These are phyloP conservation scores for Mustelus asterias DNA, from an alignment of 2,113 vertebrate genomes.

Conservation along the genomic window DNA sequence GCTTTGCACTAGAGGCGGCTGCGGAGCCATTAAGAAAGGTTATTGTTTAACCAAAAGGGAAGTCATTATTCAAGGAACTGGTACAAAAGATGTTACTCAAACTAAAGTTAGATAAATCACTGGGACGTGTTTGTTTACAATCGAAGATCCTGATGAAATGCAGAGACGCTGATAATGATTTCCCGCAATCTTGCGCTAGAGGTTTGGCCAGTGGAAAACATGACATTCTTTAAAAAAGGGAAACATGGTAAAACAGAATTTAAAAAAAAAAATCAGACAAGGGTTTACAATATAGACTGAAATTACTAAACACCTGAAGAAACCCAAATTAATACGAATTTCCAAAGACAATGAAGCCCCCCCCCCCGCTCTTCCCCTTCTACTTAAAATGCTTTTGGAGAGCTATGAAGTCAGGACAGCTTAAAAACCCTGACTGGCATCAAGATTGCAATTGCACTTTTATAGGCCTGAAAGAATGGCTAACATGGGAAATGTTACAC, in stretches of 20 bases:
- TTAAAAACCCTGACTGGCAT: neutral
- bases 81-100: neutral
- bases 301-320: neutral
- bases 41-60: neutral
- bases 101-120: neutral
- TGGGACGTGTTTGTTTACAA: neutral
- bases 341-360: neutral
- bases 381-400: neutral
- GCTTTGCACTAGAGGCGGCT: neutral
- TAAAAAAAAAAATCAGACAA: neutral
- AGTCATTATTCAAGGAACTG: conserved; percentile 1
- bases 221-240: neutral
- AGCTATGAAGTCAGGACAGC: neutral
- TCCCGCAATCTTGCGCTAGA: neutral
- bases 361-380: no score
- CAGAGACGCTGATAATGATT: neutral
- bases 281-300: neutral
- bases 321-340: neutral
- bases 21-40: neutral
- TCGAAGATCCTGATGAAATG: neutral
- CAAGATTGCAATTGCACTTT: neutral
- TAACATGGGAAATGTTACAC: neutral
- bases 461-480: neutral
- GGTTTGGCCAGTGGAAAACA: neutral
- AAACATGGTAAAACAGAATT: neutral